Percentiles rank a stretch among this genome's conserved stretches.
Conservation (phyloP, 1,140 invertebrate species). For the Dolichoris vasculosae region DNA sequence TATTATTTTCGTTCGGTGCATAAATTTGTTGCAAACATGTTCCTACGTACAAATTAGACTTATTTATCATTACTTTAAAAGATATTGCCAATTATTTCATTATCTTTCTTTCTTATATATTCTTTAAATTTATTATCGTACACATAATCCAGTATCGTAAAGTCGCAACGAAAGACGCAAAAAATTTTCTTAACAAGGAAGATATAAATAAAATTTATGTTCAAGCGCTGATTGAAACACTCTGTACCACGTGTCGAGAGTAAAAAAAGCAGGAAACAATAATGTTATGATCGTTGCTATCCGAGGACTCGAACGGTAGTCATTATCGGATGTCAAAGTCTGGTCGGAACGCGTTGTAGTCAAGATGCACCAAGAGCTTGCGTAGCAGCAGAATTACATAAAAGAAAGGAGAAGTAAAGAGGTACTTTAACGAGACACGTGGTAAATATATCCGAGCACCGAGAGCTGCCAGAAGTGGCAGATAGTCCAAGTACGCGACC, state of each 20-base stretch:
- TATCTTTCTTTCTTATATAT: too few species aligned
- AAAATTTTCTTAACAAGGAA: neutral
- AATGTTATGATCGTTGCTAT: neutral
- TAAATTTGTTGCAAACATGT: too few species aligned
- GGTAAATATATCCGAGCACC: constrained; percentile 58
- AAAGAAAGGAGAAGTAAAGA: constrained; percentile 22
- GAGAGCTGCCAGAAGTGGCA: constrained; percentile 40
- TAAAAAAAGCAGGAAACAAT: neutral
- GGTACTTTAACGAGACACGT: constrained; percentile 46
- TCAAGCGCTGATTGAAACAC: neutral
- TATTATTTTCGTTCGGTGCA: too few species aligned
- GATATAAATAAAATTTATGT: neutral
- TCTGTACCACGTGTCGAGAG: neutral
- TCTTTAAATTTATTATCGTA: neutral
- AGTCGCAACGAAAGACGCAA: neutral
- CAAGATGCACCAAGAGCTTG: neutral
- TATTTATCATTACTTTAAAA: neutral
- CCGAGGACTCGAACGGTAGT: neutral
- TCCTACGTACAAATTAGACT: neutral
- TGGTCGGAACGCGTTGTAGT: neutral
- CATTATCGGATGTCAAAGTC: constrained; percentile 5
- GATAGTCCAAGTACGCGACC: constrained; percentile 21
- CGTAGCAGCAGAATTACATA: constrained; percentile 3
- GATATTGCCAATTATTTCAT: too few species aligned
- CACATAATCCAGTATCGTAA: neutral